Conservation (phyloP, 2,888 invertebrate genomes). For the Monoplex corrugatus region DNA sequence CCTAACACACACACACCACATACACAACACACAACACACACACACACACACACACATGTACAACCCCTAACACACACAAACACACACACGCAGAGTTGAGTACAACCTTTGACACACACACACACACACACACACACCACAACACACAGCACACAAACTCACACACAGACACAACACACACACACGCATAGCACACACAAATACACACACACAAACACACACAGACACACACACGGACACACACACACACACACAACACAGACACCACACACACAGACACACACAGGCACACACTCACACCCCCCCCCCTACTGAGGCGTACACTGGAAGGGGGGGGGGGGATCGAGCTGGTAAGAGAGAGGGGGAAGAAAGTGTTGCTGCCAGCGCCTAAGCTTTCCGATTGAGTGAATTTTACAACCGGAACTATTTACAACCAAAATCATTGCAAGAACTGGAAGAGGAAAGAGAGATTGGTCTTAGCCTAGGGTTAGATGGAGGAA, state of each 20-base stretch:
- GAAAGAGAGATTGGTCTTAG: too few species aligned
- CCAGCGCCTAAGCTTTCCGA: too few species aligned
- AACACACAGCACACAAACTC: background rate
- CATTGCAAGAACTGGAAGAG: too few species aligned
- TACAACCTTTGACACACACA: too few species aligned
- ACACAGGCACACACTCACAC: too few species aligned
- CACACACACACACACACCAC: background rate
- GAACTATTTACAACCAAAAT: too few species aligned
- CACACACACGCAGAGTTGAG: background rate
- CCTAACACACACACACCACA: background rate
- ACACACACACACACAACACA: background rate
- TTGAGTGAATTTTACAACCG: too few species aligned
- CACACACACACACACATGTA: background rate
- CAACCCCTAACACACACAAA: background rate
- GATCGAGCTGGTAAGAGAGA: background rate
- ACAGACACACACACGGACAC: background rate
- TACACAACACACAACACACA: too few species aligned
- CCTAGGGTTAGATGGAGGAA: too few species aligned
- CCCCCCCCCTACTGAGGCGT: too few species aligned
- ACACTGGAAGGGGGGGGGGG: too few species aligned
- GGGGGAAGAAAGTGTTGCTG: background rate
- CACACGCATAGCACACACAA: background rate
- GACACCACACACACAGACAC: background rate
- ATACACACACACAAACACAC: background rate
- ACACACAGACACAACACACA: background rate